These are phyloP conservation scores for Helleia helle DNA, from an alignment of 2,888 invertebrate species.

Conservation along the genomic window DNA sequence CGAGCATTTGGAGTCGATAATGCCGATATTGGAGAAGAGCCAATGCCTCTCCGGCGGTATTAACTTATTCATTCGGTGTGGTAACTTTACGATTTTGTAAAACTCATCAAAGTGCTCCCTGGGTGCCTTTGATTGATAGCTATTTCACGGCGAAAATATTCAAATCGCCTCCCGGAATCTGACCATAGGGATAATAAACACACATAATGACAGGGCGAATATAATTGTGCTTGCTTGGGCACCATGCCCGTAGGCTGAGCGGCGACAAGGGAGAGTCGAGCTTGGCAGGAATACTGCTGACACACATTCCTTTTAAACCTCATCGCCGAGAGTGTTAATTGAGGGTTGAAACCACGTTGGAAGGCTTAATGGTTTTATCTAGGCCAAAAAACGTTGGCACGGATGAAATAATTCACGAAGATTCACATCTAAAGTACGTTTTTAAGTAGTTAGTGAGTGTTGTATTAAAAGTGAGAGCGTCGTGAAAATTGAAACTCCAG, in stretches of 20 bases:
- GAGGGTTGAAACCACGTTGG: slow-evolving; percentile 24
- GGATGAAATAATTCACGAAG: slow-evolving; percentile 25
- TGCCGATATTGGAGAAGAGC: slow-evolving; percentile 41
- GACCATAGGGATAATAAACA: slow-evolving; percentile 7
- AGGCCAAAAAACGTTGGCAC: slow-evolving; percentile 28
- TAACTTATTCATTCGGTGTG: slow-evolving; percentile 35
- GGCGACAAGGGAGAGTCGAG: slow-evolving; percentile 24
- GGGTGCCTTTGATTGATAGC: slow-evolving; percentile 24
- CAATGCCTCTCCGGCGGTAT: slow-evolving; percentile 40
- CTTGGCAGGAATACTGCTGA: slow-evolving; percentile 38
- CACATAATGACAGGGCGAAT: slow-evolving; percentile 13
- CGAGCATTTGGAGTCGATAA: slow-evolving; percentile 18
- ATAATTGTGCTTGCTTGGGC: slow-evolving; percentile 24
- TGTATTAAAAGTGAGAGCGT: slow-evolving; percentile 20
- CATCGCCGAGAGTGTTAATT: slow-evolving; percentile 34
- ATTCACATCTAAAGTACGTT: slow-evolving; percentile 19
- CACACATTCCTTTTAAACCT: slow-evolving; percentile 30
- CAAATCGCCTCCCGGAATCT: slow-evolving; percentile 21
- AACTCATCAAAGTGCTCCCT: slow-evolving; percentile 46
- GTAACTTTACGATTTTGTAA: slow-evolving; percentile 50
- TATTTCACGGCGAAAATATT: slow-evolving; percentile 19
- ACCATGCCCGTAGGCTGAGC: slow-evolving; percentile 29
- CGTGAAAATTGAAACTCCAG: slow-evolving; percentile 21
- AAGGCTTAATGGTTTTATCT: slow-evolving; percentile 31
- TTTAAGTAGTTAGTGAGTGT: slow-evolving; percentile 21